These are phyloP conservation scores for Crax fasciolata DNA, from an alignment of 2,797 vertebrate genomes.

Conservation along the genomic window DNA sequence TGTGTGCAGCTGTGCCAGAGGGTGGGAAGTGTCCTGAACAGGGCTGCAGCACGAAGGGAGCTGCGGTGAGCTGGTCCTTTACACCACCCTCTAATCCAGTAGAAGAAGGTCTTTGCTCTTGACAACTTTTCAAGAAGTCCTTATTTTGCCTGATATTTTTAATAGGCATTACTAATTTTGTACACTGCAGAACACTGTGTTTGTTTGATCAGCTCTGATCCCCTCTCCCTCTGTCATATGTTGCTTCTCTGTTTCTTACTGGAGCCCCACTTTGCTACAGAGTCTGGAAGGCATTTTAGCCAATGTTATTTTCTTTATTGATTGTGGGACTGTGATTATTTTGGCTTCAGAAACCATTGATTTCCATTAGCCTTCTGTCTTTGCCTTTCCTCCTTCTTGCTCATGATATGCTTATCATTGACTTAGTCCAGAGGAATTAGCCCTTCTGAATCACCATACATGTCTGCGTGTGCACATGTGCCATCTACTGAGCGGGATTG, in stretches of 20 bases:
- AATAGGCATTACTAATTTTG: neutral
- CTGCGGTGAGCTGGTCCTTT: too few species aligned
- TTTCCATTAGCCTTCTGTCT: constrained; percentile 53
- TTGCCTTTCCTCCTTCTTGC: constrained; percentile 9
- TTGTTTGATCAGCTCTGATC: neutral
- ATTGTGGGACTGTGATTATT: constrained; percentile 18
- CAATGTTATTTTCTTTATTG: constrained; percentile 30
- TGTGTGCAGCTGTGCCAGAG: neutral
- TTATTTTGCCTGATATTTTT: neutral
- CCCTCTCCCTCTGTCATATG: neutral
- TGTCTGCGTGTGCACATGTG: neutral
- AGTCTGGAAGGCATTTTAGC: constrained; percentile 34
- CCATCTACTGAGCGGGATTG: neutral
- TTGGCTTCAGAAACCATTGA: constrained; percentile 20
- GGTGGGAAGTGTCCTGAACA: neutral
- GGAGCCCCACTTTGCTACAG: neutral
- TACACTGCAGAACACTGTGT: neutral
- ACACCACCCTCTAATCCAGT: neutral
- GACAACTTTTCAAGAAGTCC: neutral
- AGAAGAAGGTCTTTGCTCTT: neutral
- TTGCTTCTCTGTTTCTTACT: neutral
- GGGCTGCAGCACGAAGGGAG: neutral
- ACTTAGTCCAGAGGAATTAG: constrained; percentile 12
- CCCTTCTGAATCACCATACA: neutral
- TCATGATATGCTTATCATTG: neutral